Percentiles rank a stretch among this genome's conserved stretches.
Evolutionary conservation across 2,113 vertebrate genomes (phyloP).

Genomic region (Tonatia bakeri): DNA sequence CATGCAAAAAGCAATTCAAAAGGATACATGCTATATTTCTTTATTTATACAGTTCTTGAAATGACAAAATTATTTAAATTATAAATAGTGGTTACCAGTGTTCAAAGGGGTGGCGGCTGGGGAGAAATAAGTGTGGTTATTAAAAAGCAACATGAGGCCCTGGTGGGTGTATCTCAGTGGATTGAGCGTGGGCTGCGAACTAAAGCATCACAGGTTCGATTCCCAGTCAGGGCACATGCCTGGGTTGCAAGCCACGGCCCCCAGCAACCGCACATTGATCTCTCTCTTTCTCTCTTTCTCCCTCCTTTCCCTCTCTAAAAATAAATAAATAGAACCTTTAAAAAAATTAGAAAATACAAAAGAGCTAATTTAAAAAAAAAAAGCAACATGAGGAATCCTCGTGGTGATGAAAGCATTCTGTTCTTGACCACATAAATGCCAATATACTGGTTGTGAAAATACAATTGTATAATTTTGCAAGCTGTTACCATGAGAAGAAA

Average conservation of each 20-base stretch:
- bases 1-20: neutral
- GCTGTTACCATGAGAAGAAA: neutral
- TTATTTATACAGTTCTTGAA: neutral
- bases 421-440: neutral
- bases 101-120: neutral
- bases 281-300: too few relatives aligned
- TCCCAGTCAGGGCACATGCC: too few relatives aligned
- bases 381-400: neutral
- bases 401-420: neutral
- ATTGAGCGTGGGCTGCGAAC: too few relatives aligned
- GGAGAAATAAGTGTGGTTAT: neutral
- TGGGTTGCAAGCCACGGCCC: too few relatives aligned
- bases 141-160: neutral
- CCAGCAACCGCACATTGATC: too few relatives aligned
- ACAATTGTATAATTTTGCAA: neutral
- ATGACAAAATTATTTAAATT: neutral
- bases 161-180: too few relatives aligned
- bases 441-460: neutral
- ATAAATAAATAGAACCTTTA: too few relatives aligned
- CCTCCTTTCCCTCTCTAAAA: too few relatives aligned
- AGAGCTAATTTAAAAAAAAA: too few relatives aligned
- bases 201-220: too few relatives aligned
- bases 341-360: too few relatives aligned
- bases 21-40: neutral
- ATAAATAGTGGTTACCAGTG: neutral